These are phyloP conservation scores for Nemotelus nigrinus DNA, from an alignment of 2,888 invertebrate genomes.

Conservation along the genomic window DNA sequence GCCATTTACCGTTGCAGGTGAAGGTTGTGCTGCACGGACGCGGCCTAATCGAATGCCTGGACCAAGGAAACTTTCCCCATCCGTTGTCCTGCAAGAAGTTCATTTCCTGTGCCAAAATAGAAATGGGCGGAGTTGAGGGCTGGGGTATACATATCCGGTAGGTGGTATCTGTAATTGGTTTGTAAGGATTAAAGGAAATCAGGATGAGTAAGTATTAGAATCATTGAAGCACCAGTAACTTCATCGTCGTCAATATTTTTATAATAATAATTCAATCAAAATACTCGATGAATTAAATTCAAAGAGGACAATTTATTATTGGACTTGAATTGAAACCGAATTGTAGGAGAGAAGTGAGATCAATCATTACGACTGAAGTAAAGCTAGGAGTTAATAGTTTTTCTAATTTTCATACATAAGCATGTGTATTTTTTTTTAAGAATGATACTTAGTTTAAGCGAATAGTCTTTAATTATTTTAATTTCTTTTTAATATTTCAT, in stretches of 20 bases:
- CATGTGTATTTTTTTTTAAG: too few relatives aligned
- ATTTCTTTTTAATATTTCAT: too few relatives aligned
- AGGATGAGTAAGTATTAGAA: neutral
- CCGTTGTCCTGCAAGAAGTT: conserved; percentile 91
- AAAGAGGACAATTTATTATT: neutral
- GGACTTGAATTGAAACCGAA: neutral
- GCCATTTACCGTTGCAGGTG: conserved; percentile 53
- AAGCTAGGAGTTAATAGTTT: conserved; percentile 8
- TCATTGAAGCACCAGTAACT: too few relatives aligned
- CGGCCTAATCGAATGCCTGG: conserved; percentile 84
- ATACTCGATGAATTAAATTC: conserved; percentile 2
- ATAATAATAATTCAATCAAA: neutral
- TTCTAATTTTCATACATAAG: conserved; percentile 9
- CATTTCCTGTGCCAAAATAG: conserved; percentile 87
- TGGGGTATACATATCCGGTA: conserved; percentile 90
- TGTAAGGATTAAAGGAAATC: conserved; percentile 70
- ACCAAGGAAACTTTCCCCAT: conserved; percentile 92
- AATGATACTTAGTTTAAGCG: too few relatives aligned
- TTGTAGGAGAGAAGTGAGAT: conserved; percentile 9
- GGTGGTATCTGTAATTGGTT: conserved; percentile 86
- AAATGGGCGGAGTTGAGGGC: conserved; percentile 79
- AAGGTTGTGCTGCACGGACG: conserved; percentile 71
- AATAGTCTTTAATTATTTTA: too few relatives aligned
- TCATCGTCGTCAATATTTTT: too few relatives aligned
- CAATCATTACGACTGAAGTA: conserved; percentile 22